A percentile compares a stretch with the other conserved stretches of the same genome.
Conservation (phyloP, 2,797 vertebrate genomes). For the Crenuchus spilurus region DNA sequence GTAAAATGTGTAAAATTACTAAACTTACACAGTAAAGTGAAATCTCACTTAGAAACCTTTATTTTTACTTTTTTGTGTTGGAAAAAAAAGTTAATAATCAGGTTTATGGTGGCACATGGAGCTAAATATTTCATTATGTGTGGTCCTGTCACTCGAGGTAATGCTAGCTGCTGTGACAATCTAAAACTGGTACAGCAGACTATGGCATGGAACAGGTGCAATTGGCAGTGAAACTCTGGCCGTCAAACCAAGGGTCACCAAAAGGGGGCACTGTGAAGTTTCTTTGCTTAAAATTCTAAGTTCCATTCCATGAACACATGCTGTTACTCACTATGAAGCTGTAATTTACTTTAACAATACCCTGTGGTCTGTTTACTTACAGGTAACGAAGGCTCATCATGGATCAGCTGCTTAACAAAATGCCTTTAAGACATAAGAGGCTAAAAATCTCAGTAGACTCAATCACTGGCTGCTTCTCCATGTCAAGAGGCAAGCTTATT, state of each 20-base stretch:
- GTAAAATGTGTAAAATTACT: no score
- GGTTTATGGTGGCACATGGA: background rate
- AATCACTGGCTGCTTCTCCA: background rate
- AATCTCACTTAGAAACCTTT: no score
- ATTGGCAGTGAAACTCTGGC: background rate
- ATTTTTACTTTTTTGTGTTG: no score
- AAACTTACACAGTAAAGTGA: no score
- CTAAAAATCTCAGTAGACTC: background rate
- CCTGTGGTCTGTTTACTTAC: background rate
- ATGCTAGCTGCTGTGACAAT: background rate
- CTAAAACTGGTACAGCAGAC: slow-evolving; percentile 4
- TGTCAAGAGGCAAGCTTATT: slow-evolving; percentile 2
- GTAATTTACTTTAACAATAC: background rate
- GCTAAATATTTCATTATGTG: no score
- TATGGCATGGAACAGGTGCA: slow-evolving; percentile 10
- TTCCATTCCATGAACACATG: background rate
- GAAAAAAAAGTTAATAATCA: background rate
- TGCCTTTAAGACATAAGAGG: slow-evolving; percentile 6
- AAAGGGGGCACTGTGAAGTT: background rate
- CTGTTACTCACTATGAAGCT: no score
- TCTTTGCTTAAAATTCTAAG: background rate
- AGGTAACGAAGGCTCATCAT: background rate
- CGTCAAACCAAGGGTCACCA: background rate
- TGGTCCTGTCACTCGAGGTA: no score
- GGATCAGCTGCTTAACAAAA: slow-evolving; percentile 4